phyloP scores from a whole-genome alignment of 2,888 invertebrate species.

The Caenorhabditis angaria region DNA sequence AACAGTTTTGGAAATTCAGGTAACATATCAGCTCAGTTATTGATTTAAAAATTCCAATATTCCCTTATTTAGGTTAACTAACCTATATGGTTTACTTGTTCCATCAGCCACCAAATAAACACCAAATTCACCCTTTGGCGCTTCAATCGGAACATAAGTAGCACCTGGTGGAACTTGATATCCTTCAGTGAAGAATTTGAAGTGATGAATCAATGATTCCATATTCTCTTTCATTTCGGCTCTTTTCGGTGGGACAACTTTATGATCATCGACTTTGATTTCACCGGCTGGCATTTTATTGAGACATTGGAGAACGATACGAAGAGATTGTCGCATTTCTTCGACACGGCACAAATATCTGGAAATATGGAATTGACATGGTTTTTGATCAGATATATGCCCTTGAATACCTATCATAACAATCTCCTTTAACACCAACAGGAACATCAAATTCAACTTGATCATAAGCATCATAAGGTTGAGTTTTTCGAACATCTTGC shows the following conservation, averaged over 20 bases:
- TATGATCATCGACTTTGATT: constrained; percentile 84
- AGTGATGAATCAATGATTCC: constrained; percentile 98
- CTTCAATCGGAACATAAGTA: constrained; percentile 96
- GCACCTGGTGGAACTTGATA: constrained; percentile 94
- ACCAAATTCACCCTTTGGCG: constrained; percentile 94
- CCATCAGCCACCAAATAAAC: constrained; percentile 96
- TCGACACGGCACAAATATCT: constrained; percentile 83
- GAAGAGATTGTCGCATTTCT: constrained; percentile 88
- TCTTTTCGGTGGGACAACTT: constrained; percentile 88
- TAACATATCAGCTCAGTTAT: not conserved
- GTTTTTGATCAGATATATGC: not conserved
- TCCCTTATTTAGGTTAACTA: not conserved
- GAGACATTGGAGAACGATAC: constrained; percentile 93
- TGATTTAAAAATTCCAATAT: not conserved
- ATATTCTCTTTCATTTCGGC: constrained; percentile 93
- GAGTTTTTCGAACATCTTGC: constrained; percentile 94
- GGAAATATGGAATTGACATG: constrained; percentile 10
- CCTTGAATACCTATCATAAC: constrained; percentile 83
- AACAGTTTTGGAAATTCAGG: no score
- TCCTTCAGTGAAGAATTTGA: constrained; percentile 95
- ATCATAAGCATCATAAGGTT: constrained; percentile 96
- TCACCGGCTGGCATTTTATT: constrained; percentile 88
- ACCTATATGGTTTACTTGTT: constrained; percentile 88
- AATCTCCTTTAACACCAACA: constrained; percentile 92
- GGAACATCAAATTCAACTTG: constrained; percentile 95